Evolutionary conservation across 2,888 invertebrate genomes (phyloP), one percentile per base, ranked within the genome.

Genomic region (Napeogenes sylphis): DNA sequence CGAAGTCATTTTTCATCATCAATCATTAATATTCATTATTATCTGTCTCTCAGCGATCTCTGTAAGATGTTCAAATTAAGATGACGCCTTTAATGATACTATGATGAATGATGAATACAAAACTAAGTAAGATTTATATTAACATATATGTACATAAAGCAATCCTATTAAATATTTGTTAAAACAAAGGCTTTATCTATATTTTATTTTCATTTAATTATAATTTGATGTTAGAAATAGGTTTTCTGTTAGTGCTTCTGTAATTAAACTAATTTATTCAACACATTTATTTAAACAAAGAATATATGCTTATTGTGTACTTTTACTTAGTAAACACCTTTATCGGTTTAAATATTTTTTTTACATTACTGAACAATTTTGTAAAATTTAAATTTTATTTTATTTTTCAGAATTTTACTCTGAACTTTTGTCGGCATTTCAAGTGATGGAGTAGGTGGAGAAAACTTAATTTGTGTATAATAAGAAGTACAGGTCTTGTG

Each of bases 391-490:
- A 21, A 21, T 21, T 21, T 21, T 55, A 21, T 21, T 21, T 58
- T 35, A 63, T 54, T 45, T 64, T 73, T 10, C 72, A 90, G 90
- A 89, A 75, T 85, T 84, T 72, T 87, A 87, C 72, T 84, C 85
- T 8, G 80, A 83, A 10, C 65, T 83, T n/a, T 68, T 85, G 45
- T 82, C 87, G 2, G 77, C 74, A 2, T 61, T 4, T 30, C 51
- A 51, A 51, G 51, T 12, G 4, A 30, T 84, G 66, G 87, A 87
- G 55, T 85, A 88, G 21, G 21, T 21, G 21, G 66, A 81, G 78
- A 66, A 90, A 90, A 70, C 80, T 88, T 21, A 30, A 51, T 51
- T 51, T 6, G 30, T 21, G 51, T 30, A 21, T 30, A 21, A 30
- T 30, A 21, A 51, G 30, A 51, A 51, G 51, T 51, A 51, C 8